Base-by-base conservation (phyloP, 2,113 vertebrate species). In the Pteruthius melanotis region DNA sequence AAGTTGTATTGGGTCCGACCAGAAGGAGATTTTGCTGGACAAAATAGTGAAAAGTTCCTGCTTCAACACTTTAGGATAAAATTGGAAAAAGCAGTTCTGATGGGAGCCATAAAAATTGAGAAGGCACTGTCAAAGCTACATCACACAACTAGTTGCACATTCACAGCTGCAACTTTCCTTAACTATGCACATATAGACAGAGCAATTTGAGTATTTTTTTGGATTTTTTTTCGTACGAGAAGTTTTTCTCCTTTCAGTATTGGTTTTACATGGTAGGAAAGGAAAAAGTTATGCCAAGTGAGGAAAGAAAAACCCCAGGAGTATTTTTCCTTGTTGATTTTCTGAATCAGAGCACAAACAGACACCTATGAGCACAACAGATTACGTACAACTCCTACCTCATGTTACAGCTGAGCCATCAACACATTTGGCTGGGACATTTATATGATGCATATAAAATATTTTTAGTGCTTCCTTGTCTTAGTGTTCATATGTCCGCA, bases 381-480 rank as follows among this genome's bases (percentile, higher is more conserved):
- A 87, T 85, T 72, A 42, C 54, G 9, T 61, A 85, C 37, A 54
- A 23, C 54, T 91, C 78, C 82, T 77, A 35, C 75, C 24, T 95
- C 66, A 61, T 57, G 27, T 57, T 96, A 11, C 49, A 83, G 63
- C 65, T 72, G 61, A 94, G 60, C 83, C 24, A 57, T 64, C 66
- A 68, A 9, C 61, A 87, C 66, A 33, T 83, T 96, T 95, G 70
- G 50, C 66, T 95, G 63, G 70, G 50, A 54, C 91, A 77, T 83
- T 86, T 91, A 8, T 57, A 40, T 90, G 70, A 79, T 85, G 66
- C 50, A 85, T 53, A 26, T 57, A 7, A 94, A 90, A 22, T 95
- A 95, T 91, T 94, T 96, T 89, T 95, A 95, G 84, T 63, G 52
- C 66, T 91, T 94, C 65, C 87, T 89, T 69, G 82, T 76, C 78